Conservation (phyloP, 2,113 vertebrate species). For the Plotosus lineatus region DNA sequence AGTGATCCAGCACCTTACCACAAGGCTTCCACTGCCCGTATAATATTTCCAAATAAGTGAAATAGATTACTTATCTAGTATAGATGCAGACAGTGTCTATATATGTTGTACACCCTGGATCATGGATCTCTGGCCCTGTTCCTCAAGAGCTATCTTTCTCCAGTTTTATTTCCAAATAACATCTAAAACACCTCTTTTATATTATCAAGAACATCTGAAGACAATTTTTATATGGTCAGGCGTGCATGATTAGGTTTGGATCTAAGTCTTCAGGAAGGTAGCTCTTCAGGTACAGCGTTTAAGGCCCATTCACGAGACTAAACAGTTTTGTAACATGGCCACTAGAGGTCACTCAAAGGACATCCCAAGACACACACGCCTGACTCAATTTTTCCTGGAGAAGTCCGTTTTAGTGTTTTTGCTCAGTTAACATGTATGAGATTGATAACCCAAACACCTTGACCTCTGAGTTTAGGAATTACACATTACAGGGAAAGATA, state of each 20-base stretch:
- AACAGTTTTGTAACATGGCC: constrained; percentile 13
- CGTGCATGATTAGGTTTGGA: too few species aligned
- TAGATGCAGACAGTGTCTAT: not conserved
- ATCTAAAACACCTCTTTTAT: too few species aligned
- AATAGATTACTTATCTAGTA: not conserved
- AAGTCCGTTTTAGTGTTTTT: not conserved
- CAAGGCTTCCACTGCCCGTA: too few species aligned
- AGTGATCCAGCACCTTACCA: too few species aligned
- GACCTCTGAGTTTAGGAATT: not conserved
- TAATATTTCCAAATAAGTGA: not conserved
- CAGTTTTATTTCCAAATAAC: too few species aligned
- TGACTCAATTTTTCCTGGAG: not conserved
- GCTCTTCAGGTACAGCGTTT: too few species aligned
- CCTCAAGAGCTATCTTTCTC: too few species aligned
- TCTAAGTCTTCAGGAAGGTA: too few species aligned
- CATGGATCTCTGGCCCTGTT: too few species aligned
- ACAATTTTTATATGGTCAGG: too few species aligned
- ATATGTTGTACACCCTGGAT: not conserved
- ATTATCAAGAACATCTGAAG: too few species aligned
- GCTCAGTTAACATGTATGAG: not conserved
- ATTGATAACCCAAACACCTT: not conserved
- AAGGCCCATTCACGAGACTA: too few species aligned
- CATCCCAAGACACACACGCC: not conserved
- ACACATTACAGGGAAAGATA: not conserved
- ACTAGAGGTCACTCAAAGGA: constrained; percentile 44